Evolutionary conservation across 1,140 invertebrate genomes (phyloP), one percentile per base, ranked within the genome.

Genomic region (Drosophila pallidifrons): DNA sequence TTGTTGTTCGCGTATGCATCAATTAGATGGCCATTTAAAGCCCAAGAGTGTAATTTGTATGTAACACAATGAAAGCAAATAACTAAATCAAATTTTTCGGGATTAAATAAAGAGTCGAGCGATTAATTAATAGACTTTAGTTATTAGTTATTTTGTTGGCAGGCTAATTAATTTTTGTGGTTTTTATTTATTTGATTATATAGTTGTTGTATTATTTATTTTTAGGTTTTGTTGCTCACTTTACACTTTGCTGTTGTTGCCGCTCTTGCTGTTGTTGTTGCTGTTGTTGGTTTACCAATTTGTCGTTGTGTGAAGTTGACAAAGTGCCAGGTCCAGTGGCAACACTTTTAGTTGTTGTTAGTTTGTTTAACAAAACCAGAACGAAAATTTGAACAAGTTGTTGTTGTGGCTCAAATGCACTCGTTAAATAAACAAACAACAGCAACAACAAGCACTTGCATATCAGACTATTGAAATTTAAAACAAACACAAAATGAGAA

Each of bases 131-230:
- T 74, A 35, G 55, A 77, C 61, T 73, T 72, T 68, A 64, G 63
- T 59, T 77, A 51, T 72, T 60, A 72, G 73, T 75, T 76, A 43
- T 55, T 61, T 77, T 54, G 63, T 30, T 60, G 55, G 32, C 16
- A 59, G n/a, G 64, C 64, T 79, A 79, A 79, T 79, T 79, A 77
- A 79, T 79, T 77, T 79, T 68, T 77, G 77, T 61, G 77, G 77
- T 59, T 79, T 49, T 79, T 16, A 71, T 66, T 72, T 72, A 61
- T 58, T 68, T 70, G 32, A 3, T 25, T 54, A 11, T 43, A 54
- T 61, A 38, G 35, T 61, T 63, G 11, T 47, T 38, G 38, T 46
- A 35, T 11, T 35, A 32, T 49, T 61, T 51, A 67, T 65, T 63
- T 77, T 73, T 20, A 11, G 32, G 32, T 61, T 65, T 71, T 71